phyloP scores from a whole-genome alignment of 2,113 vertebrate genomes.

The Callionymus lyra region DNA sequence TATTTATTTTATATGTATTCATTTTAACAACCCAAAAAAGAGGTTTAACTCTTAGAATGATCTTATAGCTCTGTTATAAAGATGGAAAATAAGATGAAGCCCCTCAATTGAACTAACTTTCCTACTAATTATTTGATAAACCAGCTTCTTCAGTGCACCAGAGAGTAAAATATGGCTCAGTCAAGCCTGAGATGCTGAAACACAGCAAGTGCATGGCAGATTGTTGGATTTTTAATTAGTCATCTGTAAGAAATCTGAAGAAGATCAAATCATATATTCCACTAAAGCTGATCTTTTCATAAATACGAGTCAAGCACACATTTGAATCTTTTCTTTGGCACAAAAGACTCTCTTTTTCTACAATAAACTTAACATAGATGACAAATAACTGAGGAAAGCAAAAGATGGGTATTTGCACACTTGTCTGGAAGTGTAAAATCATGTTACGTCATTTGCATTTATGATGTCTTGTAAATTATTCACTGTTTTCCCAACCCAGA shows the following conservation, averaged over 20 bases:
- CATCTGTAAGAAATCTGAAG: slow-evolving; percentile 6
- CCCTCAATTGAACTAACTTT: neutral
- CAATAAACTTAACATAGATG: slow-evolving; percentile 4
- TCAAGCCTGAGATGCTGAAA: slow-evolving; percentile 4
- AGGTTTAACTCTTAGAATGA: no score
- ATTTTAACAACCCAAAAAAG: no score
- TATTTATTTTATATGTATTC: no score
- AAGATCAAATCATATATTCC: slow-evolving; percentile 13
- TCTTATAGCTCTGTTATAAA: no score
- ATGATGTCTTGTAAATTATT: slow-evolving; percentile 28
- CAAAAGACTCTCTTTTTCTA: no score
- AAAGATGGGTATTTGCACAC: slow-evolving; percentile 8
- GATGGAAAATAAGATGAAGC: neutral
- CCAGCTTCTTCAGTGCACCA: slow-evolving; percentile 2
- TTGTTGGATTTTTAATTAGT: slow-evolving; percentile 15
- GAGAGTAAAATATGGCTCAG: slow-evolving; percentile 5
- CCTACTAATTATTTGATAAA: slow-evolving; percentile 4
- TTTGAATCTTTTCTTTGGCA: slow-evolving; percentile 1
- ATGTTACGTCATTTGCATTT: slow-evolving; percentile 21
- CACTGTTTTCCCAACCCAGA: slow-evolving; percentile 18
- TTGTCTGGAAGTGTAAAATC: slow-evolving; percentile 16
- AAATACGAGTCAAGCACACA: slow-evolving; percentile 16
- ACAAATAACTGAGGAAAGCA: slow-evolving; percentile 3
- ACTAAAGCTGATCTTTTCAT: slow-evolving; percentile 15
- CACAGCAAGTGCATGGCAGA: slow-evolving; percentile 1